phyloP scores from a whole-genome alignment of 1,140 invertebrate genomes.

The Metaphire vulgaris region DNA sequence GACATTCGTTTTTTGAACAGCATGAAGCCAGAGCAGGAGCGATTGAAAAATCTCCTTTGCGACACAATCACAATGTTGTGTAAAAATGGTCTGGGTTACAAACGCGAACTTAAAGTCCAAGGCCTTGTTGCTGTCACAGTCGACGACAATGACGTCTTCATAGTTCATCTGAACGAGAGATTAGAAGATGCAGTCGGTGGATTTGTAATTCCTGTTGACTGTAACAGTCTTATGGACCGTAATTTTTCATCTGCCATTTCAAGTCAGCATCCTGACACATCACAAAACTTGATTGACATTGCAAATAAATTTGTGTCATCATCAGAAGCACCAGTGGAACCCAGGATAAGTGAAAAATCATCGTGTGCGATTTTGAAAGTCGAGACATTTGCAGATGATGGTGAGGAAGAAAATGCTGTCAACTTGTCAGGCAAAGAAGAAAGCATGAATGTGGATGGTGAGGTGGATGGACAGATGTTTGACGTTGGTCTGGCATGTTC shows the following conservation, averaged over 20 bases:
- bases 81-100: constrained; percentile 29
- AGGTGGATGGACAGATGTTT: not conserved
- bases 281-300: not conserved
- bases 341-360: not conserved
- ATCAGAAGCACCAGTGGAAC: not conserved
- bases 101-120: constrained; percentile 20
- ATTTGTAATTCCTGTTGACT: not conserved
- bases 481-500: not conserved
- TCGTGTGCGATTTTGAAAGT: not conserved
- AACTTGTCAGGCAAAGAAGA: not conserved
- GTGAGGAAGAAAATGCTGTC: not conserved
- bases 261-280: not conserved
- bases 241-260: not conserved
- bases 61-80: constrained; percentile 26
- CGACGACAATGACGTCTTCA: constrained; percentile 24
- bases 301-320: not conserved
- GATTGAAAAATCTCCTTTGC: constrained; percentile 22
- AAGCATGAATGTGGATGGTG: not conserved
- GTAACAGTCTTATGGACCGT: not conserved
- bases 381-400: not conserved
- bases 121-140: constrained; percentile 24
- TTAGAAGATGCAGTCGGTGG: constrained; percentile 3
- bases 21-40: constrained; percentile 24
- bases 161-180: constrained; percentile 24
- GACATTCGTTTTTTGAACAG: too few relatives aligned